Conservation (phyloP, 2,888 invertebrate genomes). For the Eupeodes latifasciatus region DNA sequence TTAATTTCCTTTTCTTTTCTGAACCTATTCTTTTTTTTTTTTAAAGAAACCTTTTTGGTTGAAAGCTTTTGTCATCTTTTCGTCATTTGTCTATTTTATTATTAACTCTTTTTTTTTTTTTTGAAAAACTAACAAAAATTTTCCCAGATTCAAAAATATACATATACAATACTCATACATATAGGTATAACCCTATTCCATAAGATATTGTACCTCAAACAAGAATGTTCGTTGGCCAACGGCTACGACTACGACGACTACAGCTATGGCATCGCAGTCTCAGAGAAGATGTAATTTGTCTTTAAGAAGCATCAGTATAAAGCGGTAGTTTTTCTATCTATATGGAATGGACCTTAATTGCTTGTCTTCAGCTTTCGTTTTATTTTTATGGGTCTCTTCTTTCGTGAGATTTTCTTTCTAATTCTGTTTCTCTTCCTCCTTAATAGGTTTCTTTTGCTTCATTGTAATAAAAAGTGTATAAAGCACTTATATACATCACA, state of each 20-base stretch:
- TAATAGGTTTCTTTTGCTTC: constrained; percentile 39
- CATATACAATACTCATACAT: not conserved
- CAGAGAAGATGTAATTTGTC: constrained; percentile 31
- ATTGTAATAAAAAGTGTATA: constrained; percentile 35
- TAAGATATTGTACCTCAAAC: not conserved
- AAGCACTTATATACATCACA: constrained; percentile 41
- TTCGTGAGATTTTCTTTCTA: constrained; percentile 42
- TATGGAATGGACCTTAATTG: constrained; percentile 36
- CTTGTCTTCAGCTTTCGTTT: constrained; percentile 41
- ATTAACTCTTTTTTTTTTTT: not conserved
- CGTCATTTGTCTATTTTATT: constrained; percentile 27
- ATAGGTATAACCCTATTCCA: not conserved
- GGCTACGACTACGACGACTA: not conserved
- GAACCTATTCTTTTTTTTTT: not conserved
- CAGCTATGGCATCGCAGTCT: not conserved
- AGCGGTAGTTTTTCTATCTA: constrained; percentile 39
- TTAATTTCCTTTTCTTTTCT: constrained; percentile 6
- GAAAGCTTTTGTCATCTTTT: constrained; percentile 43
- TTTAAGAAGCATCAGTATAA: constrained; percentile 21
- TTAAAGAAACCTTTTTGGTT: constrained; percentile 2
- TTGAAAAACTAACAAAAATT: not conserved
- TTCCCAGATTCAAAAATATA: constrained; percentile 6
- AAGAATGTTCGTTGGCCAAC: constrained; percentile 31
- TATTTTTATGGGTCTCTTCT: constrained; percentile 27
- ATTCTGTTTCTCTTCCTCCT: constrained; percentile 9